A percentile compares a stretch with the other conserved stretches of the same genome.
phyloP scores from a whole-genome alignment of 2,113 vertebrate genomes.

The Microtus oregoni region DNA sequence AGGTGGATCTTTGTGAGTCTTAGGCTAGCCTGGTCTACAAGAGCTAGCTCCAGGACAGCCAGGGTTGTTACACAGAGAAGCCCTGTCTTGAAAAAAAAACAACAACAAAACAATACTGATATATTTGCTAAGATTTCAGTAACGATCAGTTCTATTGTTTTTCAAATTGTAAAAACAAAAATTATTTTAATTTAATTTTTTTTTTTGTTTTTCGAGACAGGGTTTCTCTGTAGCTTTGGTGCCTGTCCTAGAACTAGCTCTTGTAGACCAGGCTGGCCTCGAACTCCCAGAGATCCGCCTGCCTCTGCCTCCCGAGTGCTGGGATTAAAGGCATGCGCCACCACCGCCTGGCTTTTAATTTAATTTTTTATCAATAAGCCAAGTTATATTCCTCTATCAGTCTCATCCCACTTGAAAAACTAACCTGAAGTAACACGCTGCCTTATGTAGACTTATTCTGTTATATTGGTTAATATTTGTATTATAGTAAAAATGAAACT shows the following conservation, averaged over 20 bases:
- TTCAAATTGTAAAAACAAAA: background rate
- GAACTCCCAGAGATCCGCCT: too few species aligned
- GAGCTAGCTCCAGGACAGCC: too few species aligned
- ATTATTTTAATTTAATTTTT: background rate
- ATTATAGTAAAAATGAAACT: constrained; percentile 32
- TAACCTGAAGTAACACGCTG: background rate
- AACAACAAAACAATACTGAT: background rate
- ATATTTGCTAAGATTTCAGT: background rate
- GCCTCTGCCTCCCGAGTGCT: too few species aligned
- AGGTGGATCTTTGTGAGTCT: too few species aligned
- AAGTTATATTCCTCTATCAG: background rate
- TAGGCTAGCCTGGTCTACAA: too few species aligned
- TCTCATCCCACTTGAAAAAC: background rate
- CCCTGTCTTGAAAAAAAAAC: too few species aligned
- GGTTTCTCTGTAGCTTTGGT: too few species aligned
- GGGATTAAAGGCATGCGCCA: too few species aligned
- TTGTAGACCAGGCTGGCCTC: too few species aligned
- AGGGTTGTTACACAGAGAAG: too few species aligned
- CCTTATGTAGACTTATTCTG: background rate
- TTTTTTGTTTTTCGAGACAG: too few species aligned
- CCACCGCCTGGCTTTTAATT: background rate
- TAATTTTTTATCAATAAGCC: background rate
- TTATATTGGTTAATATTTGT: background rate
- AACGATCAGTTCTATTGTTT: background rate
- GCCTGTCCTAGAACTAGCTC: too few species aligned